Conservation (phyloP, 1,140 invertebrate genomes). For the Diploscapter pachys region DNA sequence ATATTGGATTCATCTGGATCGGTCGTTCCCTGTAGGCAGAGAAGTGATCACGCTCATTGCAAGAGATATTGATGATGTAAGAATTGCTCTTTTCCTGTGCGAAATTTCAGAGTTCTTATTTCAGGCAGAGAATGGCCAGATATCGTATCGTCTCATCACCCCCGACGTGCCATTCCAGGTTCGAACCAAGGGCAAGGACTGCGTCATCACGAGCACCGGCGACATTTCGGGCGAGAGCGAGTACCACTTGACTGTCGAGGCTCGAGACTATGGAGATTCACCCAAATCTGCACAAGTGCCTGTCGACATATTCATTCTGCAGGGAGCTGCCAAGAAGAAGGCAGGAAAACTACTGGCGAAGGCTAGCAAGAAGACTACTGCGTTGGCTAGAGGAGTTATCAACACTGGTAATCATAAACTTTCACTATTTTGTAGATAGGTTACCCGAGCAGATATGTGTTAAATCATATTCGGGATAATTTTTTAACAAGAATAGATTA, state of each 20-base stretch:
- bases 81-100: not conserved
- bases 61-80: slow-evolving; percentile 18
- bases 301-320: slow-evolving; percentile 24
- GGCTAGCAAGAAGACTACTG: not conserved
- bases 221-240: not conserved
- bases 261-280: slow-evolving; percentile 25
- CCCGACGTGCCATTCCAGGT: slow-evolving; percentile 23
- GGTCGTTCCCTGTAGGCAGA: slow-evolving; percentile 1
- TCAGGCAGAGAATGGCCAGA: slow-evolving; percentile 23
- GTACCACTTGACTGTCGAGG: slow-evolving; percentile 26
- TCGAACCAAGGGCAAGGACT: slow-evolving; percentile 10
- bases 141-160: slow-evolving; percentile 22
- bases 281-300: slow-evolving; percentile 7
- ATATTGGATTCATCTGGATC: slow-evolving; percentile 26
- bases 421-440: too few relatives aligned
- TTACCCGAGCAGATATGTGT: not conserved
- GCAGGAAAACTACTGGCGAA: slow-evolving; percentile 3
- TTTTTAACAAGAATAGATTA: not conserved
- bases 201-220: slow-evolving; percentile 7
- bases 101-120: slow-evolving; percentile 1
- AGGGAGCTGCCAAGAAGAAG: slow-evolving; percentile 16
- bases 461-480: not conserved
- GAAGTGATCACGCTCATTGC: slow-evolving; percentile 16
- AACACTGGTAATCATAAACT: not conserved
- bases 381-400: not conserved